A percentile compares a stretch with the other conserved stretches of the same genome.
These are phyloP conservation scores for Apis mellifera DNA, from an alignment of 1,140 invertebrate genomes.

Conservation along the genomic window DNA sequence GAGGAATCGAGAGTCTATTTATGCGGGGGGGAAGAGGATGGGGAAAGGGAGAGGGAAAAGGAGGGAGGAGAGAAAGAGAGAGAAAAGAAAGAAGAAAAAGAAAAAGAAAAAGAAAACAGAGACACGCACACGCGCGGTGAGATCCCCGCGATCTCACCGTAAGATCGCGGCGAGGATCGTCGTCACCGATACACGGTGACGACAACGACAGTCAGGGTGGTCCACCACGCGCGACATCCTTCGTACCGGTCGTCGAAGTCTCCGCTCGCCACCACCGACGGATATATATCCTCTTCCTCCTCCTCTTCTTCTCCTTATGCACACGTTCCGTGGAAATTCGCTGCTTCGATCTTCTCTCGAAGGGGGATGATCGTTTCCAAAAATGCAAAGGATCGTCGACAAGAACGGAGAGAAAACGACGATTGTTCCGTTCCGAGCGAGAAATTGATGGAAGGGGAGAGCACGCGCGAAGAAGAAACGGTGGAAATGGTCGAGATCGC, in stretches of 20 bases:
- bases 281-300: not conserved
- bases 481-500: too few relatives aligned
- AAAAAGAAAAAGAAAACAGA: not conserved
- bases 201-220: slow-evolving; percentile 67
- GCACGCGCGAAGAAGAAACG: too few relatives aligned
- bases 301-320: not conserved
- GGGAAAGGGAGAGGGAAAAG: too few relatives aligned
- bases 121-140: slow-evolving; percentile 14
- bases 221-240: slow-evolving; percentile 66
- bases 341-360: too few relatives aligned
- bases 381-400: too few relatives aligned
- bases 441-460: too few relatives aligned
- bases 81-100: too few relatives aligned
- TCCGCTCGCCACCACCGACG: slow-evolving; percentile 33
- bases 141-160: slow-evolving; percentile 30
- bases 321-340: too few relatives aligned
- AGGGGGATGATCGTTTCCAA: too few relatives aligned
- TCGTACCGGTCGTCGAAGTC: slow-evolving; percentile 71
- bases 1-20: not conserved
- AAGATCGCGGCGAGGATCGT: slow-evolving; percentile 48
- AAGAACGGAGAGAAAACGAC: too few relatives aligned
- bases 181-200: slow-evolving; percentile 61
- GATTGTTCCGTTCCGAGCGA: too few relatives aligned
- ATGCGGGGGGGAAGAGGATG: not conserved
- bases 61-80: too few relatives aligned